These are phyloP conservation scores for Podiceps cristatus DNA, from an alignment of 2,113 vertebrate genomes.

Conservation along the genomic window DNA sequence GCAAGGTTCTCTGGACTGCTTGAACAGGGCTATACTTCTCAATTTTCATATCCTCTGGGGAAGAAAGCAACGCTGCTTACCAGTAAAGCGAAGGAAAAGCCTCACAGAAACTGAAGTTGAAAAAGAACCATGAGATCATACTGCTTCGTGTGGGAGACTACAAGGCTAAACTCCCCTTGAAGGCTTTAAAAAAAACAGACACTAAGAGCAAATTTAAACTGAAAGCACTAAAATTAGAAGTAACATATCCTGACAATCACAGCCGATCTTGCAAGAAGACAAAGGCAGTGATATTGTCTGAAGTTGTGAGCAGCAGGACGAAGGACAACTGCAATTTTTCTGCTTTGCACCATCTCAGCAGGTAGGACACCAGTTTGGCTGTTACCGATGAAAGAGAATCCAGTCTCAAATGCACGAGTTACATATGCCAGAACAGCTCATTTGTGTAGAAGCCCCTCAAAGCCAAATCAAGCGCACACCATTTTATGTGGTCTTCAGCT, in stretches of 20 bases:
- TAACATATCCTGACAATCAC: not conserved
- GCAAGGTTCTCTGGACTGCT: not conserved
- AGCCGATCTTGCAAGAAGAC: not conserved
- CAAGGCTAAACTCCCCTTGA: not conserved
- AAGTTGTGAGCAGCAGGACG: not conserved
- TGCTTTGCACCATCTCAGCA: not conserved
- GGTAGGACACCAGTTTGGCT: not conserved
- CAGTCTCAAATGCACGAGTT: not conserved
- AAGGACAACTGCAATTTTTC: not conserved
- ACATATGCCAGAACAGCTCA: not conserved
- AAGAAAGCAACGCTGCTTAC: not conserved
- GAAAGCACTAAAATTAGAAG: not conserved
- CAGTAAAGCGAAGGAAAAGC: not conserved
- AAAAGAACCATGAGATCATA: not conserved
- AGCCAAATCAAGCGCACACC: not conserved
- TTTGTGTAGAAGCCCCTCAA: not conserved
- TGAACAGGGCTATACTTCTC: not conserved
- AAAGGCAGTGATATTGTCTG: not conserved
- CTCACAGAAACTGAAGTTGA: not conserved
- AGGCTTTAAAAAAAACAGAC: not conserved
- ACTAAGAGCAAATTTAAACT: not conserved
- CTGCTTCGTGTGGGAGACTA: not conserved
- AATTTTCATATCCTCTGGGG: not conserved
- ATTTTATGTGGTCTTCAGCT: not conserved
- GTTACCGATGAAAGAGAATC: not conserved